Conservation (phyloP, 2,888 invertebrate species). For the Lydus trimaculatus region DNA sequence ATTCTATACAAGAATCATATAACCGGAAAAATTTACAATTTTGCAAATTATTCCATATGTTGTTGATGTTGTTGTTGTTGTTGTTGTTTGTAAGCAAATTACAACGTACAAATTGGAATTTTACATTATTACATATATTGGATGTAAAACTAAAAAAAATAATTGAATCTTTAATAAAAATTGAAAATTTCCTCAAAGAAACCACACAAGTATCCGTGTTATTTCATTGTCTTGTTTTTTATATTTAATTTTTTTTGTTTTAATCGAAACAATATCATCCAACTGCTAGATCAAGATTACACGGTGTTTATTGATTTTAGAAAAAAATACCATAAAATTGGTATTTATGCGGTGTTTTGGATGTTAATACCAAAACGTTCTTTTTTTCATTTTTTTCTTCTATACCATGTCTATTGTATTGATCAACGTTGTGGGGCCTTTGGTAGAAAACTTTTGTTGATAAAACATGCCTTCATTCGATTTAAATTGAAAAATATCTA, state of each 20-base stretch:
- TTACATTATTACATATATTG: conserved; percentile 19
- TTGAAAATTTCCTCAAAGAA: background rate
- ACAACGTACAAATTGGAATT: conserved; percentile 27
- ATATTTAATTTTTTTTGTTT: background rate
- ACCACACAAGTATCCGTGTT: background rate
- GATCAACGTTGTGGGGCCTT: conserved; percentile 9
- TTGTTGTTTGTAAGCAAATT: background rate
- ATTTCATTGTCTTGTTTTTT: background rate
- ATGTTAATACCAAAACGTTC: conserved; percentile 3
- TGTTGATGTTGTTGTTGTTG: background rate
- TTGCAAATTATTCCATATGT: conserved; percentile 8
- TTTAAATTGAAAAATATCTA: conserved; percentile 7
- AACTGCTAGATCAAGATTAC: conserved; percentile 9
- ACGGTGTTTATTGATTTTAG: conserved; percentile 10
- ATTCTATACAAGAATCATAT: conserved; percentile 35
- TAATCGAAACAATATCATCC: conserved; percentile 9
- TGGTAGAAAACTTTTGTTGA: background rate
- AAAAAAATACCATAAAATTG: conserved; percentile 14
- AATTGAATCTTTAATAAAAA: conserved; percentile 15
- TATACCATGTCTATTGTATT: background rate
- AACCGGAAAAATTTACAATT: conserved; percentile 22
- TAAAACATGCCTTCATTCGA: background rate
- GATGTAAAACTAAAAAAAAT: background rate
- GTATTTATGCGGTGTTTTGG: conserved; percentile 14
- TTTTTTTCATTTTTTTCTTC: background rate